Conservation (phyloP, 2,888 invertebrate species). For the Noctuana brunneofusca region DNA sequence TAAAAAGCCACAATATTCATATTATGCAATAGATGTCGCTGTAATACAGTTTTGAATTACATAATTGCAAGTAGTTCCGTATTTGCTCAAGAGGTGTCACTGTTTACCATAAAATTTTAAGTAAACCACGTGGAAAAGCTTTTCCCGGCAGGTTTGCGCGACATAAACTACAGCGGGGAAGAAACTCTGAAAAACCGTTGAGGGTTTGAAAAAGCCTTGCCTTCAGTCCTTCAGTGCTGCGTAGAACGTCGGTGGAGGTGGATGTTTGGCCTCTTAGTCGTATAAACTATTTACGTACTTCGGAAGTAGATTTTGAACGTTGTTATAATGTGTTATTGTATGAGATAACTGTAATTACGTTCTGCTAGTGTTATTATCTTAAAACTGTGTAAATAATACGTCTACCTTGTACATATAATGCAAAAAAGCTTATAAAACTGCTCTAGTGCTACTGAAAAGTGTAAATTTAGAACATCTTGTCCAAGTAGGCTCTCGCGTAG, state of each 20-base stretch:
- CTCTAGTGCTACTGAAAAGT: conserved; percentile 6
- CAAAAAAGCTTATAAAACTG: background rate
- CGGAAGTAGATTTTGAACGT: conserved; percentile 10
- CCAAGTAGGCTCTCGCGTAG: conserved; percentile 10
- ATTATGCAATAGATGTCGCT: conserved; percentile 43
- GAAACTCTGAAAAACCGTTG: conserved; percentile 62
- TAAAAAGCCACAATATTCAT: background rate
- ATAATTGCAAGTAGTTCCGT: conserved; percentile 30
- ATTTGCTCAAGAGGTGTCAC: conserved; percentile 51
- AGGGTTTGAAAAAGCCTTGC: conserved; percentile 45
- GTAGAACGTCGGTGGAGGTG: conserved; percentile 56
- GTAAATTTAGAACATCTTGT: conserved; percentile 17
- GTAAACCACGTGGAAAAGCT: conserved; percentile 61
- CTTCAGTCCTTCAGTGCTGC: conserved; percentile 70
- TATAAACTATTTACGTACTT: conserved; percentile 34
- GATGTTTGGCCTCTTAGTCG: conserved; percentile 45
- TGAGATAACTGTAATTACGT: conserved; percentile 21
- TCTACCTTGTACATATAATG: background rate
- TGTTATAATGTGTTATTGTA: conserved; percentile 1
- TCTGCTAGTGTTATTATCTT: background rate
- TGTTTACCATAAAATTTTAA: conserved; percentile 40
- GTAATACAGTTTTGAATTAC: background rate
- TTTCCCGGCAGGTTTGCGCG: conserved; percentile 72
- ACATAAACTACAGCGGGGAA: conserved; percentile 57
- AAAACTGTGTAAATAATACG: background rate